Evolutionary conservation across 2,888 invertebrate species (phyloP), one percentile per base, ranked within the genome.

Genomic region (Buathra laborator): DNA sequence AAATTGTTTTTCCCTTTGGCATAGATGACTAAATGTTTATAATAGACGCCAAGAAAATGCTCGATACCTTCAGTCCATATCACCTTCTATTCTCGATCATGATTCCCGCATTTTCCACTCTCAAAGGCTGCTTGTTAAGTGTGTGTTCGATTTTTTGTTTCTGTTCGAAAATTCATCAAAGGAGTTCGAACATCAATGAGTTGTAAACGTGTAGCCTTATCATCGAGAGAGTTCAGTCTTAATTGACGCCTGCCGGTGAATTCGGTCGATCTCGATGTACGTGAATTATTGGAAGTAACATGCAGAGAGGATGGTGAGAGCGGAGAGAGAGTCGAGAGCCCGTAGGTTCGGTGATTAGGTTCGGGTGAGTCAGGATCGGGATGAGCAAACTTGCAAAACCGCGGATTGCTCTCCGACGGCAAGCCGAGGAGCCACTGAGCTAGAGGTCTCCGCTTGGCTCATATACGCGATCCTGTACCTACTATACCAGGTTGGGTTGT

Each of bases 361-460:
- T 84, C 86, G 56, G 37, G 68, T 68, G 53, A 56, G 53, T 64
- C 19, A 59, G 71, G 66, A 76, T 82, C 74, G 71, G 74, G 88
- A 89, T 89, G 86, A 89, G 88, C 79, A 88, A 90, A 89, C 88
- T 90, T 86, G 77, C 86, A 87, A 89, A 90, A 89, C 87, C 88
- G 82, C 82, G 86, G 59, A 85, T 85, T 83, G 83, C 86, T 79
- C 81, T 83, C 78, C 76, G 80, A 86, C 83, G 64, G 75, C 71
- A 80, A 71, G 56, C 64, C 78, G 74, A 78, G 85, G 59, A 68
- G 78, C 86, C 84, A 83, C 80, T 88, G 83, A 85, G 86, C 67
- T 56, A 14, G 32, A 78, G 64, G 12, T 68, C 48, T 67, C 67
- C 62, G 4, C 71, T 53, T 37, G 5, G 66, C 53, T 72, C 71